Evolutionary conservation across 2,113 vertebrate species (phyloP), one percentile per base, ranked within the genome.

Genomic region (Cebus imitator): DNA sequence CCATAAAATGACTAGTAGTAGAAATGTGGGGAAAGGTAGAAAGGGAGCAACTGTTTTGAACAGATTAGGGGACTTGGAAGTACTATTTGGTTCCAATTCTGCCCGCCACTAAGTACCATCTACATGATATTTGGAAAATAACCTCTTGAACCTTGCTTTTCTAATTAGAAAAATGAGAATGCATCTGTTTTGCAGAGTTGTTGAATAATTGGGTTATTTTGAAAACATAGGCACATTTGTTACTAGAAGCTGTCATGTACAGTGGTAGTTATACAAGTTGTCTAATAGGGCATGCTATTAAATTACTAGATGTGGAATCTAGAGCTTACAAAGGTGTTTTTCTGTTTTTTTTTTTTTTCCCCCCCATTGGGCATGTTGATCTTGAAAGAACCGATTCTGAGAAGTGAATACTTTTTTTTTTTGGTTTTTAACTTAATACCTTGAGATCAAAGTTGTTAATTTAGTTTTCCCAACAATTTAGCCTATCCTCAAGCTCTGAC

Each of bases 391-490:
- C 32, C 48, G 35, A 86, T 72, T 70, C 78, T 55, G 45, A 80
- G 30, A 70, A 81, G 2, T 90, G n/a, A 89, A 64, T 94, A 20
- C 20, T 66, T 81, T 82, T 48, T 95, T 81, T 82, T 48, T 95
- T 92, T 87, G 21, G 16, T 43, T 95, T 96, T 78, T 96, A 61
- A 48, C 84, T 79, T 79, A 64, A 8, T 90, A 61, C 11, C 23
- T 93, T 90, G 50, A 35, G 48, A 95, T 96, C 50, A 84, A 0
- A 68, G 32, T 96, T 27, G 37, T 95, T 78, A 88, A 45, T 89
- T 97, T 45, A 93, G n/a, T 90, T 92, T 96, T 66, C 2, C 55
- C n/a, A 61, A 80, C 73, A 96, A 5, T 87, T 90, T n/a, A 78
- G 45, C 91, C 55, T 97, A 0, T 90, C 23, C 43, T 92, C 55